phyloP scores from a whole-genome alignment of 1,140 invertebrate genomes.

The Drosophila sulfurigaster region DNA sequence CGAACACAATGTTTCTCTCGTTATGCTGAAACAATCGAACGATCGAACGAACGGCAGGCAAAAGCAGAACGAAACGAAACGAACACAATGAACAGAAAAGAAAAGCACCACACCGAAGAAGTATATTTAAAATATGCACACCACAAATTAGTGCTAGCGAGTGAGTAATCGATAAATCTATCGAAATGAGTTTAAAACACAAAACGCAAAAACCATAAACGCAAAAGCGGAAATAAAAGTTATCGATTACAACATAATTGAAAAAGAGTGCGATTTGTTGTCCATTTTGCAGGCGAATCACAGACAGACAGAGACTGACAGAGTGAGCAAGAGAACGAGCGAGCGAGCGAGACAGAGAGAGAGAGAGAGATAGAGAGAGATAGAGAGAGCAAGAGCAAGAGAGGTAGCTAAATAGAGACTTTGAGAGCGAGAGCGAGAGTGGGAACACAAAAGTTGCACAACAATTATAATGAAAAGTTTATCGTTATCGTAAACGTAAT shows the following conservation, averaged over 20 bases:
- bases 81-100: conserved; percentile 51
- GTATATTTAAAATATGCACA: conserved; percentile 36
- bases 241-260: conserved; percentile 25
- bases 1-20: not conserved
- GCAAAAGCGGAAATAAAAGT: conserved; percentile 10
- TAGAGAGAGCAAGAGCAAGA: conserved; percentile 8
- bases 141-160: conserved; percentile 73
- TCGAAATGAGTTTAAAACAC: conserved; percentile 22
- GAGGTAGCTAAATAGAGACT: conserved; percentile 13
- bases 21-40: not conserved
- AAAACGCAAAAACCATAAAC: conserved; percentile 24
- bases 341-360: conserved; percentile 20
- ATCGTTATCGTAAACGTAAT: conserved; percentile 40
- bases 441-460: conserved; percentile 45
- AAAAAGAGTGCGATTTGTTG: conserved; percentile 16
- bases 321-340: conserved; percentile 7
- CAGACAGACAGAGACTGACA: conserved; percentile 21
- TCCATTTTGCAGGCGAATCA: conserved; percentile 30
- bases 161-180: conserved; percentile 45
- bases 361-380: conserved; percentile 14
- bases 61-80: conserved; percentile 39
- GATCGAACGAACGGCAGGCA: conserved; percentile 6
- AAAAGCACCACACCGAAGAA: conserved; percentile 50
- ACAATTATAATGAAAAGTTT: conserved; percentile 46
- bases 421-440: conserved; percentile 13